These are phyloP conservation scores for Onychostoma macrolepis DNA, from an alignment of 2,113 vertebrate genomes.

Conservation along the genomic window DNA sequence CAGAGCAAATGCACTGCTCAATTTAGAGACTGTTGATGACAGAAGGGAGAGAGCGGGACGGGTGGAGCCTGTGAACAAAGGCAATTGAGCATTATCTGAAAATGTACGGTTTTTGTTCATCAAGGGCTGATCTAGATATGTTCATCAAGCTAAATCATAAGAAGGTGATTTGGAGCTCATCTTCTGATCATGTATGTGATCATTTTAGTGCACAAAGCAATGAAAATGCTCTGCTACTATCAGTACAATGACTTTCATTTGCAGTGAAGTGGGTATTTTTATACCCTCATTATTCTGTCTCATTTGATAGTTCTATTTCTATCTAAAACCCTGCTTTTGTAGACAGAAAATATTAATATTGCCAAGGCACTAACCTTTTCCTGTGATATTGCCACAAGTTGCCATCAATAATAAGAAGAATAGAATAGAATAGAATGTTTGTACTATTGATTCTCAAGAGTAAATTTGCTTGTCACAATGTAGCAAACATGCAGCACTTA, in stretches of 20 bases:
- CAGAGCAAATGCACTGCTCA: neutral
- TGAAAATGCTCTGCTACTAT: neutral
- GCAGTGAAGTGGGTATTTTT: conserved; percentile 17
- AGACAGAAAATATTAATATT: conserved; percentile 19
- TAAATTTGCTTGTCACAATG: neutral
- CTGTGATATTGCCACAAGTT: conserved; percentile 19
- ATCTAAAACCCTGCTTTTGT: conserved; percentile 3
- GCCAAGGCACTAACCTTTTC: neutral
- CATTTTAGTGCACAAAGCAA: conserved; percentile 11
- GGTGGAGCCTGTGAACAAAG: neutral
- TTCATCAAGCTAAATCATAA: conserved; percentile 24
- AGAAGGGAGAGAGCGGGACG: neutral
- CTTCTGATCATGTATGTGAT: conserved; percentile 33
- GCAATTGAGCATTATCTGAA: neutral
- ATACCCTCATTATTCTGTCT: conserved; percentile 17
- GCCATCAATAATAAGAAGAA: neutral
- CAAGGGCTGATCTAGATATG: conserved; percentile 18
- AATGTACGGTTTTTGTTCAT: conserved; percentile 9
- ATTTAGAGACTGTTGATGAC: conserved; percentile 26
- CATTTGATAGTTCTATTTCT: conserved; percentile 28
- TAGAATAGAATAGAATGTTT: neutral
- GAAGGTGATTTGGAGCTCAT: conserved; percentile 16
- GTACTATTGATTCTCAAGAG: no score
- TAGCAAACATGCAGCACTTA: neutral
- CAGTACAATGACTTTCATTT: neutral